Percentiles rank a stretch among this genome's conserved stretches.
Conservation (phyloP, 2,797 vertebrate species). For the Danio albolineatus region DNA sequence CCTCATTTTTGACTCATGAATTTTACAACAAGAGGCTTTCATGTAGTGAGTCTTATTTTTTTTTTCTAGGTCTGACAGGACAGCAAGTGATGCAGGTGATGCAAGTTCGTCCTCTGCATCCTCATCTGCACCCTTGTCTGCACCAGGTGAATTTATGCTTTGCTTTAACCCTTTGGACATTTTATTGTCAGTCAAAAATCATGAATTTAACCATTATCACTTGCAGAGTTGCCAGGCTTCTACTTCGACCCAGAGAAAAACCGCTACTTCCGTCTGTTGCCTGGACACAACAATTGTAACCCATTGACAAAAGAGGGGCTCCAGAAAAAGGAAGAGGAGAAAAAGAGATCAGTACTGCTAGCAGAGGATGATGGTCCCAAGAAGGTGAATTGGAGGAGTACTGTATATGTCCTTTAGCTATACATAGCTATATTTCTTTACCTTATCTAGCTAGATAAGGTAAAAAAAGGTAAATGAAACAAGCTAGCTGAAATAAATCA, state of each 20-base stretch:
- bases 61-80: conserved; percentile 57
- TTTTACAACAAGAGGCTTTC: no score
- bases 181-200: not conserved
- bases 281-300: conserved; percentile 97
- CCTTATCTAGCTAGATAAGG: no score
- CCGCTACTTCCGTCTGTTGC: conserved; percentile 93
- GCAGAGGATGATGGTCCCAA: conserved; percentile 83
- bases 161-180: not conserved
- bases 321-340: conserved; percentile 84
- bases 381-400: conserved; percentile 77
- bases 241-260: conserved; percentile 97
- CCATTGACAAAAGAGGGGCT: conserved; percentile 91
- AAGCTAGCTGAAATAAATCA: no score
- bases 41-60: not conserved
- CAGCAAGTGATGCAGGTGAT: conserved; percentile 26
- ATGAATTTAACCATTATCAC: not conserved
- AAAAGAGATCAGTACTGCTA: conserved; percentile 82
- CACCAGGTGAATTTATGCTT: conserved; percentile 81
- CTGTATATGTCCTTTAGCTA: not conserved
- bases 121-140: conserved; percentile 76
- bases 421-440: no score
- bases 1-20: not conserved
- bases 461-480: no score
- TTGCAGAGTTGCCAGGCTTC: conserved; percentile 92
- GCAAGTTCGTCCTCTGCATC: conserved; percentile 58